Evolutionary conservation across 2,113 vertebrate species (phyloP).

Genomic region (Otolemur garnettii): DNA sequence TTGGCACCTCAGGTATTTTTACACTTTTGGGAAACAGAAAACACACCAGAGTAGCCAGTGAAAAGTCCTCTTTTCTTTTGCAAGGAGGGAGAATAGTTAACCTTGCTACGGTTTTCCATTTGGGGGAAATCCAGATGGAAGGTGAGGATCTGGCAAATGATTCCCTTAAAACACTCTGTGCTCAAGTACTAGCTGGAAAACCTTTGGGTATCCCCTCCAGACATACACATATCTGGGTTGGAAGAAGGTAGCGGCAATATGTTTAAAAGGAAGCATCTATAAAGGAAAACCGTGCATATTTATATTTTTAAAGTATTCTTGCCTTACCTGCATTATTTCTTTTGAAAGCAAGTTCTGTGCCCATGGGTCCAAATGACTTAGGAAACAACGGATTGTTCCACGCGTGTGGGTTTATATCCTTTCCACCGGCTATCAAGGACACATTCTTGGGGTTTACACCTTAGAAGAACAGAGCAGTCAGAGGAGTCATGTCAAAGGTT

Average conservation of each 20-base stretch:
- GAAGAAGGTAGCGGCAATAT: background rate
- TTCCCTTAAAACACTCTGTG: background rate
- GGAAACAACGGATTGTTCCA: conserved; percentile 91
- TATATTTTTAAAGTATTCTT: background rate
- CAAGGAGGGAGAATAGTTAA: background rate
- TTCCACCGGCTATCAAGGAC: conserved; percentile 87
- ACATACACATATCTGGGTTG: too few species aligned
- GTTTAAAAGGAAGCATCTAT: background rate
- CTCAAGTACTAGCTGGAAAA: background rate
- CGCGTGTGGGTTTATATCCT: conserved; percentile 88
- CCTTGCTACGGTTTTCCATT: background rate
- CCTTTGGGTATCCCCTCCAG: background rate
- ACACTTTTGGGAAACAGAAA: background rate
- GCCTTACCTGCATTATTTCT: conserved; percentile 89
- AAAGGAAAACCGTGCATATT: background rate
- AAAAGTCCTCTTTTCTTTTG: background rate
- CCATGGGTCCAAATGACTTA: conserved; percentile 87
- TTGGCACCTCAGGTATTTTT: background rate
- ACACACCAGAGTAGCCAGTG: background rate
- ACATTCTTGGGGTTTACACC: conserved; percentile 95
- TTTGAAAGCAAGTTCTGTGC: conserved; percentile 89
- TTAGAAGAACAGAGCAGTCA: conserved; percentile 81
- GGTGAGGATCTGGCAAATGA: background rate
- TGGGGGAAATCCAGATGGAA: background rate
- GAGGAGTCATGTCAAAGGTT: conserved; percentile 59